A percentile compares a stretch with the other conserved stretches of the same genome.
Evolutionary conservation across 2,113 vertebrate genomes (phyloP).

Genomic region (Psettodes erumei): DNA sequence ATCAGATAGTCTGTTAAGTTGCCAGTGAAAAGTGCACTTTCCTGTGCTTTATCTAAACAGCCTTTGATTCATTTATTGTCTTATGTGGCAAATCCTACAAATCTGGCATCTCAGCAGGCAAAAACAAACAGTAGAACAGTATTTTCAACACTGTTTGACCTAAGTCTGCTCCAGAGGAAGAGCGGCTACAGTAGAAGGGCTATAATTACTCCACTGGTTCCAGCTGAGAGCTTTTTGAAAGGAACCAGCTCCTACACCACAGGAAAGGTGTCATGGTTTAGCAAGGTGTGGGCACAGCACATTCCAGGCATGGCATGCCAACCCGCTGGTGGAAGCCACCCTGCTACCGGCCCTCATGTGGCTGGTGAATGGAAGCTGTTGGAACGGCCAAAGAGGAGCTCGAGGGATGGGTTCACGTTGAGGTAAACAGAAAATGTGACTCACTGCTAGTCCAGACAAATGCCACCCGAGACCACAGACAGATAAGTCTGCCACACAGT

Average conservation of each 20-base stretch:
- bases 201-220: conserved; percentile 75
- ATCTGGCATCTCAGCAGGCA: conserved; percentile 37
- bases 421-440: conserved; percentile 85
- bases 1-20: conserved; percentile 43
- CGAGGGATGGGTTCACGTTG: conserved; percentile 70
- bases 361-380: conserved; percentile 57
- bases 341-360: conserved; percentile 64
- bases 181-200: conserved; percentile 58
- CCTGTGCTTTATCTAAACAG: conserved; percentile 52
- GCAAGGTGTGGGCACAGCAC: conserved; percentile 77
- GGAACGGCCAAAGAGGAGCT: conserved; percentile 50
- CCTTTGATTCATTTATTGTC: conserved; percentile 46
- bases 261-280: conserved; percentile 81
- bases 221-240: conserved; percentile 58
- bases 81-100: conserved; percentile 52
- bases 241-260: conserved; percentile 71
- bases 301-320: conserved; percentile 68
- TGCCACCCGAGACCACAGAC: conserved; percentile 78
- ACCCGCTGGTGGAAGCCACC: conserved; percentile 74
- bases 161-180: conserved; percentile 62
- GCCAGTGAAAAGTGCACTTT: conserved; percentile 55
- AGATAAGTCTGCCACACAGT: conserved; percentile 78
- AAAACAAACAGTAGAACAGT: conserved; percentile 66
- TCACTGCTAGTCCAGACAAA: conserved; percentile 79
- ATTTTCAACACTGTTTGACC: conserved; percentile 65